These are phyloP conservation scores for Deilephila porcellus DNA, from an alignment of 2,888 invertebrate species.

Conservation along the genomic window DNA sequence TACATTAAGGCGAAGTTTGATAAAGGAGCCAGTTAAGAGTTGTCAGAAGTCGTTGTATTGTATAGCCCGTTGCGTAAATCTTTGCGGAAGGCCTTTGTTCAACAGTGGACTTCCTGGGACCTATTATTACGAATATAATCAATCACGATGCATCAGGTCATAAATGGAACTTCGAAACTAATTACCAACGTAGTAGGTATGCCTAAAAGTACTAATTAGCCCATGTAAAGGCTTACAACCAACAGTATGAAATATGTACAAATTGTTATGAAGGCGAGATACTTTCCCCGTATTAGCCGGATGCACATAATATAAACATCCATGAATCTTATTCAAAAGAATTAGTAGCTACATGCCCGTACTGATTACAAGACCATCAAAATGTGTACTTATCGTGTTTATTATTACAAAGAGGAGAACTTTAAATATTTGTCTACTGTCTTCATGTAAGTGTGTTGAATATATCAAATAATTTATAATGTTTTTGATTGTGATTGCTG, in stretches of 20 bases:
- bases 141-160: too few species aligned
- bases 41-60: too few species aligned
- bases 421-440: constrained; percentile 2
- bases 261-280: background rate
- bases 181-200: too few species aligned
- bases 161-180: too few species aligned
- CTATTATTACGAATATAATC: too few species aligned
- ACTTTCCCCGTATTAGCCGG: constrained; percentile 8
- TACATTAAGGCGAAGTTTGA: too few species aligned
- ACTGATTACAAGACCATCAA: background rate
- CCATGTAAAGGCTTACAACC: too few species aligned
- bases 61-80: too few species aligned
- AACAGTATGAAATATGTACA: background rate
- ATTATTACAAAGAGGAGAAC: background rate
- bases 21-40: too few species aligned
- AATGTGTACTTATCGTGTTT: constrained; percentile 18
- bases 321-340: constrained; percentile 3
- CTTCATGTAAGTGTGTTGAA: background rate
- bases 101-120: too few species aligned
- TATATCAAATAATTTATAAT: constrained; percentile 3
- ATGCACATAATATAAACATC: background rate
- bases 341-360: background rate
- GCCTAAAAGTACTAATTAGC: too few species aligned
- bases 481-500: background rate
- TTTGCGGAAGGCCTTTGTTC: too few species aligned